Evolutionary conservation across 2,113 vertebrate genomes (phyloP).

Genomic region (Pionites leucogaster): DNA sequence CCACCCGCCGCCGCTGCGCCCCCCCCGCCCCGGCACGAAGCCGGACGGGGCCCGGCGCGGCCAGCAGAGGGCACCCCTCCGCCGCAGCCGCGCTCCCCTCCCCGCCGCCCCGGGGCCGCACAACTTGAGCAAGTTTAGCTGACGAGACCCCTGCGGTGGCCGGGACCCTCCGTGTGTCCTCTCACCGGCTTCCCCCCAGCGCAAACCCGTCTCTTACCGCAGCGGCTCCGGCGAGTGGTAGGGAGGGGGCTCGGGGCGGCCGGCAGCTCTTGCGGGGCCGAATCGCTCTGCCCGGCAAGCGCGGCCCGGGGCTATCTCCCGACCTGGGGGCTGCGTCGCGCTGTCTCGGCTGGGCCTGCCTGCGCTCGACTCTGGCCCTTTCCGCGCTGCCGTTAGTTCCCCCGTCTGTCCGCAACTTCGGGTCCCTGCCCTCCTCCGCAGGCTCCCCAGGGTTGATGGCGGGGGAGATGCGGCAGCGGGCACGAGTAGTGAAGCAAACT

Average conservation of each 20-base stretch:
- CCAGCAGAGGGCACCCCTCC: conserved; percentile 63
- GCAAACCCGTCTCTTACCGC: background rate
- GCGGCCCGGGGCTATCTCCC: background rate
- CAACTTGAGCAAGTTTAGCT: conserved; percentile 64
- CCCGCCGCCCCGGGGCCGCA: background rate
- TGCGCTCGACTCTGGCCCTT: background rate
- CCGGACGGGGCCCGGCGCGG: background rate
- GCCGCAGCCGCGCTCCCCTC: background rate
- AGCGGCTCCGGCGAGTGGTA: too few relatives aligned
- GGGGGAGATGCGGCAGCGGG: background rate
- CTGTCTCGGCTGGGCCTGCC: background rate
- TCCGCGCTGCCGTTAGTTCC: background rate
- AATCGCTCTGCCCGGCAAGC: background rate
- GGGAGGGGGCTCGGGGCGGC: background rate
- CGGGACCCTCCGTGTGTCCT: background rate
- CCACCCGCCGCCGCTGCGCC: background rate
- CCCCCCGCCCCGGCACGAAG: background rate
- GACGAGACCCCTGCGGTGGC: background rate
- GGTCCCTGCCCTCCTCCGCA: background rate
- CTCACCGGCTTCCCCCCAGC: background rate
- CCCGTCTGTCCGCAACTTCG: background rate
- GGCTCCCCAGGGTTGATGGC: background rate
- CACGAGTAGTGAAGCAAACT: background rate
- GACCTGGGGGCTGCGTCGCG: background rate
- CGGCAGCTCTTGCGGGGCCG: background rate